A percentile compares a stretch with the other conserved stretches of the same genome.
Evolutionary conservation across 2,797 vertebrate species (phyloP).

Genomic region (Sebastes trivittatus): DNA sequence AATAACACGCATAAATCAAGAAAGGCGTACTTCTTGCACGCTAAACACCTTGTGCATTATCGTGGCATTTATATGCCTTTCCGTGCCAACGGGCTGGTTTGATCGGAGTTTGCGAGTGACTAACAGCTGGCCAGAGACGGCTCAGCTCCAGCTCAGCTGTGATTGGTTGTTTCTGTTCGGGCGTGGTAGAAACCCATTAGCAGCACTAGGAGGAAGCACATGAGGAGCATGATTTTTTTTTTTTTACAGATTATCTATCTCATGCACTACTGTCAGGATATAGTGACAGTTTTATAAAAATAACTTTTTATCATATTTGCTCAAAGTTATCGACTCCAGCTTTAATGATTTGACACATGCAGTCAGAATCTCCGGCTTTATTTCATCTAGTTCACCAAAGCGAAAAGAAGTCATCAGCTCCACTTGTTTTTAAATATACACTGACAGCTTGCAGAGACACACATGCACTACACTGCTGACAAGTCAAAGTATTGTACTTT

Average conservation of each 20-base stretch:
- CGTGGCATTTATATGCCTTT: too few relatives aligned
- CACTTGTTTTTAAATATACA: neutral
- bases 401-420: neutral
- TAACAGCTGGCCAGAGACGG: neutral
- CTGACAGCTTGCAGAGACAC: neutral
- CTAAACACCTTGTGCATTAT: too few relatives aligned
- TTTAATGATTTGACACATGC: neutral
- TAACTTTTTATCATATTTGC: neutral
- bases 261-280: neutral
- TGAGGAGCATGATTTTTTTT: too few relatives aligned
- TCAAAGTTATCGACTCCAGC: neutral
- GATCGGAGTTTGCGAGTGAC: too few relatives aligned
- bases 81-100: too few relatives aligned
- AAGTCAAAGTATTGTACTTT: neutral
- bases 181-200: too few relatives aligned
- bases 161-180: neutral
- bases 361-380: neutral
- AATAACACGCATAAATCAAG: too few relatives aligned
- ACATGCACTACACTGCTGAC: neutral
- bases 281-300: too few relatives aligned
- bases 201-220: neutral
- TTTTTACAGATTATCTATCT: neutral
- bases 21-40: too few relatives aligned
- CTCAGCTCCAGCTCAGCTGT: neutral
- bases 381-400: neutral